These are phyloP conservation scores for Drosophila obscura DNA, from an alignment of 1,140 invertebrate genomes.

Conservation along the genomic window DNA sequence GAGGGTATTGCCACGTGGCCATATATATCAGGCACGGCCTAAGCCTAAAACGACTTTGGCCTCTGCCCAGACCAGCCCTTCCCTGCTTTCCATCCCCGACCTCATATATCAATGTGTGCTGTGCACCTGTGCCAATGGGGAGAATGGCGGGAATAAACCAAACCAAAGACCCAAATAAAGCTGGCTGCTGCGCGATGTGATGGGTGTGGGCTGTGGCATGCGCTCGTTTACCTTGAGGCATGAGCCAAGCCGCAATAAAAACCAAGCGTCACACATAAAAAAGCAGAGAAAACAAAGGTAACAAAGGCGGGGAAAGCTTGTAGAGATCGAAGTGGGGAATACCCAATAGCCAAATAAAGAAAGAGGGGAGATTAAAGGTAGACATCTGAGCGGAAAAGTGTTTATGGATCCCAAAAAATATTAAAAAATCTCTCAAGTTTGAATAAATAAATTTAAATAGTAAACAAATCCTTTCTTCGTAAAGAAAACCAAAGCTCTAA, in stretches of 20 bases:
- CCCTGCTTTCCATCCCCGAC: constrained; percentile 26
- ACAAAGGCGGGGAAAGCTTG: neutral
- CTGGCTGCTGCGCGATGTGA: constrained; percentile 9
- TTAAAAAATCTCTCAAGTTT: too few relatives aligned
- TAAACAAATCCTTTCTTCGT: too few relatives aligned
- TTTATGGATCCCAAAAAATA: too few relatives aligned
- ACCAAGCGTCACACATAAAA: constrained; percentile 45
- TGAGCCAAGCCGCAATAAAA: constrained; percentile 41
- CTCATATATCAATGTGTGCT: constrained; percentile 69
- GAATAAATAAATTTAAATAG: too few relatives aligned
- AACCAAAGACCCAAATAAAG: constrained; percentile 39
- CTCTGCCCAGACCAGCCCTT: constrained; percentile 3
- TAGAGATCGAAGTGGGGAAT: neutral
- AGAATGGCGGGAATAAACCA: constrained; percentile 32
- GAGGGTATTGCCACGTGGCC: constrained; percentile 45
- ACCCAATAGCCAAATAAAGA: neutral
- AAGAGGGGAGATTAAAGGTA: too few relatives aligned
- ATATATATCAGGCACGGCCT: constrained; percentile 71
- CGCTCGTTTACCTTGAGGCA: constrained; percentile 46
- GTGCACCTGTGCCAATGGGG: constrained; percentile 64
- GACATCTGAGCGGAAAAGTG: too few relatives aligned
- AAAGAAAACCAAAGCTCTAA: too few relatives aligned
- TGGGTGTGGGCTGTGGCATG: neutral
- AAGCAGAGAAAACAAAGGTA: constrained; percentile 2
- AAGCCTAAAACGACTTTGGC: constrained; percentile 71